Evolutionary conservation across 2,113 vertebrate species (phyloP), one percentile per base, ranked within the genome.

Genomic region (Amblyopsis rosae): DNA sequence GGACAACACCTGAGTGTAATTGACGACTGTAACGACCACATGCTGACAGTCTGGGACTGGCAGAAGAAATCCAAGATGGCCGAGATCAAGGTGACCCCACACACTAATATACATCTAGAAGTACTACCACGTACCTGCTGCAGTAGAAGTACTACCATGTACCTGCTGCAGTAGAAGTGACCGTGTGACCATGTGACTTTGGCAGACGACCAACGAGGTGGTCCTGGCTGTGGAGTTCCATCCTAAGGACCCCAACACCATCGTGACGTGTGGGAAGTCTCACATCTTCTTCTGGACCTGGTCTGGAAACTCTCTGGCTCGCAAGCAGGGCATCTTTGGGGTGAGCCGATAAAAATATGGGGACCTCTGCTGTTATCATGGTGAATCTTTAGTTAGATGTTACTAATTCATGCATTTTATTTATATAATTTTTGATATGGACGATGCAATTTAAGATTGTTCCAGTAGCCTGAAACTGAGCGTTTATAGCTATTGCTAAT

Each of bases 211-310:
- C 69, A 90, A 87, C 0, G 89, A 99, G 90, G 95, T 98, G 85
- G 98, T 99, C 68, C 90, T 98, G 82, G 93, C 89, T 3, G 95
- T 98, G 76, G 97, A 98, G 85, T 98, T 98, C 79, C 98, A 98
- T 84, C 98, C 97, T 55, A 96, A 95, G 0, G 97, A 99, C 69
- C 93, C 94, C 57, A 94, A 95, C 89, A 96, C 93, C 67, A 97
- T 99, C 50, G 94, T 99, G 81, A 99, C 98, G 9, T 98, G 95
- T 72, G 98, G 98, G n/a, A 99, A 98, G 91, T 98, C 96, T 62
- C 98, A 99, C 90, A 96, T 98, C 83, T 98, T 99, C 93, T 98
- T 99, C 91, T 98, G 98, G 98, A 96, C 96, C 58, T 99, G 98
- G 98, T 94, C 73, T 9, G 95, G 96, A 57, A 96, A 90, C 84